Conservation (phyloP, 2,113 vertebrate genomes). For the Lepus timidus region DNA sequence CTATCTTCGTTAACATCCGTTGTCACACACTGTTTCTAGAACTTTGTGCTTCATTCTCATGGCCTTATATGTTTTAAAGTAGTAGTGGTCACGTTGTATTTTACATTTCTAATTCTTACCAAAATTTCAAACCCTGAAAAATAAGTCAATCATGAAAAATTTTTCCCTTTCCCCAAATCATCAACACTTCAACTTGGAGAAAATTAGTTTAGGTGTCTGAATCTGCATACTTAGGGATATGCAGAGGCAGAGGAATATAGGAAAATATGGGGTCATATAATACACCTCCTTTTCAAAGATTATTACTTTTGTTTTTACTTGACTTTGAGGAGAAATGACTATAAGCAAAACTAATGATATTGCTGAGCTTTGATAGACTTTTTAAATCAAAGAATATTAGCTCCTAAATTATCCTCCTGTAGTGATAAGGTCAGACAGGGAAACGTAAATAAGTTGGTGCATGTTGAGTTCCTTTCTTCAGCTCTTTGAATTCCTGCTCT, state of each 20-base stretch:
- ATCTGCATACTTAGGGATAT: not conserved
- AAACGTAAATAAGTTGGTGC: not conserved
- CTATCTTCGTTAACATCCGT: not conserved
- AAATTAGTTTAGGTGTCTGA: not conserved
- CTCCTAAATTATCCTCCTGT: slow-evolving; percentile 30
- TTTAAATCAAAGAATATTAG: not conserved
- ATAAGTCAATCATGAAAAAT: not conserved
- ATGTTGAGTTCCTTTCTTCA: not conserved
- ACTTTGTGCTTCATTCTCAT: not conserved
- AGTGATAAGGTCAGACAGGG: slow-evolving; percentile 22
- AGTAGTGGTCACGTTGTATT: not conserved
- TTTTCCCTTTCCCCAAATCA: not conserved
- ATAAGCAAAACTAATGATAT: slow-evolving; percentile 2
- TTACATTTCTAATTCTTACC: not conserved
- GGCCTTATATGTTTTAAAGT: not conserved
- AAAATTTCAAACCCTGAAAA: not conserved
- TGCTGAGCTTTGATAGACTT: not conserved
- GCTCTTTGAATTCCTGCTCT: not conserved
- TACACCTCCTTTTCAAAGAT: not conserved
- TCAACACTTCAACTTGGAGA: not conserved
- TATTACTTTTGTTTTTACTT: slow-evolving; percentile 13
- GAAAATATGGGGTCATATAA: not conserved
- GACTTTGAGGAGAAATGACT: slow-evolving; percentile 33
- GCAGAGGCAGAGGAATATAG: not conserved
- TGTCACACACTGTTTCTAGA: not conserved